A percentile compares a stretch with the other conserved stretches of the same genome.
Evolutionary conservation across 2,113 vertebrate genomes (phyloP).

Genomic region (Tychaedon coryphoeus): DNA sequence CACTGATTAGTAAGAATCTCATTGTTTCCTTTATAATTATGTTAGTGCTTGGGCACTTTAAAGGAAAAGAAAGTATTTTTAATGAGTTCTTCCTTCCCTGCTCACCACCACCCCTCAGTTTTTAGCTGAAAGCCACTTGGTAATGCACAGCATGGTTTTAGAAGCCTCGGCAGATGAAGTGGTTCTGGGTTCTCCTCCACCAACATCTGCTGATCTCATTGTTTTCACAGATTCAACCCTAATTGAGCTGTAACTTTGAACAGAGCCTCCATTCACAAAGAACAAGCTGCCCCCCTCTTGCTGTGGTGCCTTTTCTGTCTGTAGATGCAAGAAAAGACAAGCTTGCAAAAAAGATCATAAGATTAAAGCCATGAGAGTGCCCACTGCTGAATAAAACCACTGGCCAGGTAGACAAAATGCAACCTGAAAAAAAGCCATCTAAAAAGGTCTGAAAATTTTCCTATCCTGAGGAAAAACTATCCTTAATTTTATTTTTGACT

Average conservation of each 20-base stretch:
- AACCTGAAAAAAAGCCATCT: not conserved
- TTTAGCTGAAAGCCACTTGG: not conserved
- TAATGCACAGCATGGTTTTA: not conserved
- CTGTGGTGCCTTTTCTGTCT: not conserved
- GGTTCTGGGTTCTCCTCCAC: not conserved
- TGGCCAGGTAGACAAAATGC: not conserved
- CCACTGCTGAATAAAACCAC: not conserved
- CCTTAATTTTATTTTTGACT: not conserved
- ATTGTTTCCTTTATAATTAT: conserved; percentile 34
- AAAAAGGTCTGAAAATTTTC: not conserved
- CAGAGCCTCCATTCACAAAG: not conserved
- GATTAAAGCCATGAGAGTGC: not conserved
- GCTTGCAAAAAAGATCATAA: not conserved
- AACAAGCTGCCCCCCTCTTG: not conserved
- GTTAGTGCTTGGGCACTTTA: not conserved
- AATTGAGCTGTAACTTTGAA: not conserved
- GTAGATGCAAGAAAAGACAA: not conserved
- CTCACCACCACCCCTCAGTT: not conserved
- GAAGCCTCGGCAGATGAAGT: not conserved
- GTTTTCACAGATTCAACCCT: not conserved
- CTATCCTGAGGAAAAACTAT: not conserved
- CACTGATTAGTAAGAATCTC: not conserved
- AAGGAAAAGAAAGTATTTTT: not conserved
- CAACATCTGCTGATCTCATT: not conserved
- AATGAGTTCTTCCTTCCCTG: not conserved